Percentiles rank a stretch among this genome's conserved stretches.
These are phyloP conservation scores for Amphiura filiformis DNA, from an alignment of 35 echinoderm and acorn worm genomes.

Conservation along the genomic window DNA sequence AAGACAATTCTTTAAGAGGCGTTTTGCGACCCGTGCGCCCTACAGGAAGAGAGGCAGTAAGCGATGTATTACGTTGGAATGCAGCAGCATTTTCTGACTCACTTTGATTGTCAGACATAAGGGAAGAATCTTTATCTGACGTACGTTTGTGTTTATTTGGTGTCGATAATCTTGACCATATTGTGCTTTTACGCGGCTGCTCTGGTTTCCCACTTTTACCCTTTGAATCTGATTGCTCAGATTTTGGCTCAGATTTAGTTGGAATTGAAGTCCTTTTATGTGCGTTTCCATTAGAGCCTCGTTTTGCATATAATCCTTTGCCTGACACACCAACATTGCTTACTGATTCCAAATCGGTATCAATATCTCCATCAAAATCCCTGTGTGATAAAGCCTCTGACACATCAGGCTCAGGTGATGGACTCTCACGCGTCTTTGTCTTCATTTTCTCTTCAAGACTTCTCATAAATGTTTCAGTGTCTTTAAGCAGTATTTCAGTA, in stretches of 20 bases:
- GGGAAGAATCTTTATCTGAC: conserved; percentile 35
- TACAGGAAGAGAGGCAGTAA: conserved; percentile 63
- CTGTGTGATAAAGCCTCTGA: conserved; percentile 49
- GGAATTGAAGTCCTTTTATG: not conserved
- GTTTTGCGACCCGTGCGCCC: conserved; percentile 31
- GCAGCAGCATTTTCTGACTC: conserved; percentile 50
- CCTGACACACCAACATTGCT: conserved; percentile 66
- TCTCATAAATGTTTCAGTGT: conserved; percentile 84
- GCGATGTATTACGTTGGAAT: conserved; percentile 73
- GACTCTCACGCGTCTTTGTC: conserved; percentile 24
- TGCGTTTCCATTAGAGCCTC: not conserved
- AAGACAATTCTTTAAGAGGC: not conserved
- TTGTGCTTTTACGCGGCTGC: conserved; percentile 14
- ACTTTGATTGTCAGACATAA: conserved; percentile 33
- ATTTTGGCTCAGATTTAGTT: not conserved
- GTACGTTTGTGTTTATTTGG: conserved; percentile 83
- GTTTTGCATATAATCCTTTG: not conserved
- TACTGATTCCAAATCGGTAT: conserved; percentile 69
- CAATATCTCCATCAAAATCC: conserved; percentile 66
- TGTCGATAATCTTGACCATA: conserved; percentile 79
- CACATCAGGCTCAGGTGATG: conserved; percentile 51
- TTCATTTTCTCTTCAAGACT: conserved; percentile 75
- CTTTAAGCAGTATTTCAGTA: conserved; percentile 86
- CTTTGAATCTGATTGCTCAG: conserved; percentile 3
- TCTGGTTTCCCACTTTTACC: not conserved